A percentile compares a stretch with the other conserved stretches of the same genome.
These are phyloP conservation scores for Agriopis leucophaearia DNA, from an alignment of 2,888 invertebrate species.

Conservation along the genomic window DNA sequence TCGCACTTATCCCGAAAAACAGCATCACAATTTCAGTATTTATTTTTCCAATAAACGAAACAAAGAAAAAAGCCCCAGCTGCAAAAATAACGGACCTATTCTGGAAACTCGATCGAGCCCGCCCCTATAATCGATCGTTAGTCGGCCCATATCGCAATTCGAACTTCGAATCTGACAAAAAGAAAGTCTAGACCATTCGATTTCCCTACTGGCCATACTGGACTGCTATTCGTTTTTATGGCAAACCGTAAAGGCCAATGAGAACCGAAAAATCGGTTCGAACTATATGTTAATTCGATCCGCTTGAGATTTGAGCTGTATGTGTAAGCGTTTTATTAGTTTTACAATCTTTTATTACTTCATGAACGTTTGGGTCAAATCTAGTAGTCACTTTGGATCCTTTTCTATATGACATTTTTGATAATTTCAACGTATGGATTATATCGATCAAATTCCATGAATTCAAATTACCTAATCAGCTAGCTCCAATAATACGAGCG, in stretches of 20 bases:
- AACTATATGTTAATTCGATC: constrained; percentile 74
- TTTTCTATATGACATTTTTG: background rate
- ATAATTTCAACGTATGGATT: constrained; percentile 4
- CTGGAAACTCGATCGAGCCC: constrained; percentile 34
- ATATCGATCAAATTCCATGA: background rate
- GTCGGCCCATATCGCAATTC: constrained; percentile 51
- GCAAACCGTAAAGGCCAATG: constrained; percentile 68
- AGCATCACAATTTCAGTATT: background rate
- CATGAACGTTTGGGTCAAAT: constrained; percentile 23
- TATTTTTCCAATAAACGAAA: constrained; percentile 26
- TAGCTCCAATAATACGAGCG: no score
- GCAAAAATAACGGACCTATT: constrained; percentile 41
- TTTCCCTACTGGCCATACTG: constrained; percentile 57
- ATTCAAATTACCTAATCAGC: no score
- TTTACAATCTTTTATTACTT: constrained; percentile 32
- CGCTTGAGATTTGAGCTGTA: constrained; percentile 43
- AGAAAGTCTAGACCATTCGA: constrained; percentile 50
- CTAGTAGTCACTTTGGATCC: background rate
- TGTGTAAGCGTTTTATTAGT: constrained; percentile 37
- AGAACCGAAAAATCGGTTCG: constrained; percentile 62
- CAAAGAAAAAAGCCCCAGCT: constrained; percentile 24
- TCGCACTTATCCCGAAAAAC: background rate
- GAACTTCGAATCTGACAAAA: constrained; percentile 53
- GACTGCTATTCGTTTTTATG: constrained; percentile 72
- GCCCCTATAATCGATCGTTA: constrained; percentile 44